Evolutionary conservation across 2,113 vertebrate species (phyloP).

Genomic region (Mirounga angustirostris): DNA sequence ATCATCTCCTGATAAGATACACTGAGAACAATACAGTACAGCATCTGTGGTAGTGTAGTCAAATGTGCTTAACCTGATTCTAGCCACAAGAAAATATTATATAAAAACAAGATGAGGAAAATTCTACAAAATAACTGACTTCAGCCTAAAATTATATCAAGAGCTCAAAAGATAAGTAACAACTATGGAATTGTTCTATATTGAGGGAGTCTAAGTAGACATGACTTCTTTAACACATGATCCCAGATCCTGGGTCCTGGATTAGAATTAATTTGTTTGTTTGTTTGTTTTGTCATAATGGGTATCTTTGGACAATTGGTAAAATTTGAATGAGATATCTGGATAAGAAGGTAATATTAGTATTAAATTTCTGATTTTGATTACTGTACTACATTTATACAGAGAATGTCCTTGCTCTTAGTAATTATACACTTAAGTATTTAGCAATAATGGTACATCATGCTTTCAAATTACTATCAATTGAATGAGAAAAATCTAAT

Average conservation of each 20-base stretch:
- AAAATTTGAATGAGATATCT: not conserved
- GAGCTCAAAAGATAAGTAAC: not conserved
- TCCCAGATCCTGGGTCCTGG: not conserved
- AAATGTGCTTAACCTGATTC: not conserved
- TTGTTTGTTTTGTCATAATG: not conserved
- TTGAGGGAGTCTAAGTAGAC: not conserved
- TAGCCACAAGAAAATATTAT: not conserved
- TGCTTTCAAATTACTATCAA: not conserved
- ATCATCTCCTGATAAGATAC: not conserved
- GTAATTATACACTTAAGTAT: not conserved
- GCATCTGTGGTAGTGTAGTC: not conserved
- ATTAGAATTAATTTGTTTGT: not conserved
- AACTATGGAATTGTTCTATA: not conserved
- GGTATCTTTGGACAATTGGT: not conserved
- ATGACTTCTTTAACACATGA: not conserved
- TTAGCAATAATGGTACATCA: not conserved
- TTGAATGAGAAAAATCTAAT: not conserved
- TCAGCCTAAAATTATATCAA: not conserved
- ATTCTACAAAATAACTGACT: not conserved
- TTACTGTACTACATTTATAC: not conserved
- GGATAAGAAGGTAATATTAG: not conserved
- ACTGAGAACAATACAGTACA: not conserved
- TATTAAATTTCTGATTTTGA: not conserved
- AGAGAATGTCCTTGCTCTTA: not conserved
- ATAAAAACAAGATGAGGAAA: not conserved